Percentiles rank a stretch among this genome's conserved stretches.
Conservation (phyloP, 1,140 invertebrate species). For the Yoshiicerus persimilis region DNA sequence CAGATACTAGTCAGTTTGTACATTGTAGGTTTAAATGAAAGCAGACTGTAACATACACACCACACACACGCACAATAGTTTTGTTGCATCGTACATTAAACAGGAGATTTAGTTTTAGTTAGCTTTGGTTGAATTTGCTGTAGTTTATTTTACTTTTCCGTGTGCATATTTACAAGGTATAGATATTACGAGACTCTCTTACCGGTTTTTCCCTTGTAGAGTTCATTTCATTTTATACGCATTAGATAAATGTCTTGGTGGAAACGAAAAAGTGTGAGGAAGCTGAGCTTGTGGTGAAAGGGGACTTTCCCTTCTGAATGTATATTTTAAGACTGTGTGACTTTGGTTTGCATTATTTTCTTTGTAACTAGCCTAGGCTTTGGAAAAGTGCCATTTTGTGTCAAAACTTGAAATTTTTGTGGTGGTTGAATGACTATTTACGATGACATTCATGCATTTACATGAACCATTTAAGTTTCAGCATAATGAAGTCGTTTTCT, state of each 20-base stretch:
- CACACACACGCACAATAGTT: no score
- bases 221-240: constrained; percentile 18
- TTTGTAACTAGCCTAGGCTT: neutral
- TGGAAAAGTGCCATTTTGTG: constrained; percentile 18
- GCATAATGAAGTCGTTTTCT: constrained; percentile 22
- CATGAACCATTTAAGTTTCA: constrained; percentile 16
- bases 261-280: neutral
- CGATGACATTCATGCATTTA: constrained; percentile 14
- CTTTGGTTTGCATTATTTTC: neutral
- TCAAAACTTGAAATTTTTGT: constrained; percentile 11
- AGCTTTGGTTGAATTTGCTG: neutral
- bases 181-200: neutral
- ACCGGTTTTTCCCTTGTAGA: neutral
- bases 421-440: constrained; percentile 22
- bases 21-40: no score
- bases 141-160: neutral
- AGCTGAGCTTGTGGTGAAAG: neutral
- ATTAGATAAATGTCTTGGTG: neutral
- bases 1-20: no score
- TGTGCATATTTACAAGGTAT: neutral
- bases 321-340: neutral
- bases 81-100: neutral
- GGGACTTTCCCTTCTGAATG: neutral
- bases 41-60: no score
- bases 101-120: neutral